Percentiles rank a stretch among this genome's conserved stretches.
Conservation (phyloP, 2,888 invertebrate genomes). For the Nephrotoma appendiculata region DNA sequence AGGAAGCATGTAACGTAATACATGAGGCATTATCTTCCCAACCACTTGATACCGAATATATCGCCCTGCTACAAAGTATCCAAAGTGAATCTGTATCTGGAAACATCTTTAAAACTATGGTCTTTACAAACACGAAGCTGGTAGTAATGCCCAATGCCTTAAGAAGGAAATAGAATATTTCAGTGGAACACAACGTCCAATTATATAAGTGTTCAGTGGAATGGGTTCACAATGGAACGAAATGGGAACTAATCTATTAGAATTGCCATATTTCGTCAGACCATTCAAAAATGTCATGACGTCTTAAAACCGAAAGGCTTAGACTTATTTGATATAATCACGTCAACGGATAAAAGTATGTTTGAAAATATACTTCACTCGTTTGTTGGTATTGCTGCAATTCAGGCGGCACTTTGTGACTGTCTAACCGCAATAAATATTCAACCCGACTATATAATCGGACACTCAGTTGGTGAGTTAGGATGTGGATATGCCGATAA, state of each 20-base stretch:
- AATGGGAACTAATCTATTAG: slow-evolving; percentile 66
- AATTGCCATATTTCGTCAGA: slow-evolving; percentile 53
- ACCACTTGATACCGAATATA: slow-evolving; percentile 45
- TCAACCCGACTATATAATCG: slow-evolving; percentile 58
- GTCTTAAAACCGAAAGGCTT: slow-evolving; percentile 43
- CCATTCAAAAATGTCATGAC: slow-evolving; percentile 46
- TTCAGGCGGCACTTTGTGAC: slow-evolving; percentile 50
- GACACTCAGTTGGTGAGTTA: slow-evolving; percentile 90
- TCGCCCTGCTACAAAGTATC: slow-evolving; percentile 43
- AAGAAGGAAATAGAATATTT: slow-evolving; percentile 44
- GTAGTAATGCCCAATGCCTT: slow-evolving; percentile 25
- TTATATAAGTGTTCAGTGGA: slow-evolving; percentile 85
- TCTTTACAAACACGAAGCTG: slow-evolving; percentile 28
- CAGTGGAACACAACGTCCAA: slow-evolving; percentile 48
- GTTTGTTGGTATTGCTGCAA: slow-evolving; percentile 59
- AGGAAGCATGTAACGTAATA: slow-evolving; percentile 44
- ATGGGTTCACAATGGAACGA: slow-evolving; percentile 83
- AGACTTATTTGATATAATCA: slow-evolving; percentile 48
- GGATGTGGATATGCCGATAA: slow-evolving; percentile 94
- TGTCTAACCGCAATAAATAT: slow-evolving; percentile 44
- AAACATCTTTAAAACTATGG: slow-evolving; percentile 61
- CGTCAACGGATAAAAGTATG: slow-evolving; percentile 41
- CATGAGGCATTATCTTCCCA: slow-evolving; percentile 46
- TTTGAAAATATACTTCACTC: slow-evolving; percentile 51
- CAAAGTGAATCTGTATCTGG: slow-evolving; percentile 42